Base-by-base conservation (phyloP, 2,113 vertebrate genomes). In the Seriola aureovittata region DNA sequence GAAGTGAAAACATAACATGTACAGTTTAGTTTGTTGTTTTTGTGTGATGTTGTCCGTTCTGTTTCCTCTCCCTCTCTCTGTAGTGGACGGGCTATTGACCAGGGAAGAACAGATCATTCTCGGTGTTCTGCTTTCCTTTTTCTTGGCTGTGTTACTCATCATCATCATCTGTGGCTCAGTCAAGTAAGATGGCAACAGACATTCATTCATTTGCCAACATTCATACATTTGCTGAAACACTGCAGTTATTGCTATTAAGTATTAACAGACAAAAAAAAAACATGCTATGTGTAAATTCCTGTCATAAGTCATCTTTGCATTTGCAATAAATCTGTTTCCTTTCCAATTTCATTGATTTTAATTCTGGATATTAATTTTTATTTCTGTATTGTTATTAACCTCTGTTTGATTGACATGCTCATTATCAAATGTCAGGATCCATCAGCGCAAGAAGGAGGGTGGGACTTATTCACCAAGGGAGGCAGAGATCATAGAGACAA, bases 401-500 rank as follows among this genome's bases (percentile, higher is more conserved):
- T 68, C 9, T 73, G 34, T 76, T 86, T 76, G 48, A 42, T 34
- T 75, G 70, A 46, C 21, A 11, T 78, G 11, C 19, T 50, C 57
- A 17, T 80, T 55, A 76, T 95, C 73, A 11, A 32, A 89, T 86
- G 89, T 55, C 76, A 99, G 98, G 91, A 96, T 99, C 88, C 96
- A 97, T 62, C 97, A 97, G 89, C 98, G 96, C 85, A 97, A 99
- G 93, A 99, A 97, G 90, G 98, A 99, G 88, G 98, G 97, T 5
- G 98, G 96, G 9, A 98, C 97, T 0, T 99, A 99, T 71, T 99
- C 98, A 32, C 98, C 98, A 70, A 93, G 96, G 75, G 96, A 99
- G 87, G 98, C 97, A 66, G 98, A 99, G 95, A 97, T 98, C 85
- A 96, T 97, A 87, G 98, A 99, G 90, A 99, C 97, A 5, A 99